Percentiles rank a stretch among this genome's conserved stretches.
phyloP scores from a whole-genome alignment of 2,797 vertebrate genomes.

The Catostomus latipinnis region DNA sequence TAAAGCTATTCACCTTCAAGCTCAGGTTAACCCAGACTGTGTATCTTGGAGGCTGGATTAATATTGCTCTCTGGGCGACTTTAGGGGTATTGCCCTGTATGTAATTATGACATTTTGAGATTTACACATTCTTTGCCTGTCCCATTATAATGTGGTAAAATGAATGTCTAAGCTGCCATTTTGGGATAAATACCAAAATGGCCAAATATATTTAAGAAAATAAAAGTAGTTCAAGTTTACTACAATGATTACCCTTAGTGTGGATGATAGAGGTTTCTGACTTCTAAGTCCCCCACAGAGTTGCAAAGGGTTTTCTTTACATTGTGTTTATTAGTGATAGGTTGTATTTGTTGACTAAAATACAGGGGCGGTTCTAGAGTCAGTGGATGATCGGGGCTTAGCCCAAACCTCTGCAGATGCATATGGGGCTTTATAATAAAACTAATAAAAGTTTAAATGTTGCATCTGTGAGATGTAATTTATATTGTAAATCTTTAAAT shows the following conservation, averaged over 20 bases:
- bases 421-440: too few species aligned
- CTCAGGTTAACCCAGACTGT: constrained; percentile 64
- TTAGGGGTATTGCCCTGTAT: constrained; percentile 35
- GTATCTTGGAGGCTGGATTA: constrained; percentile 68
- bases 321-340: neutral
- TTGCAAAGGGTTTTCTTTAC: neutral
- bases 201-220: too few species aligned
- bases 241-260: constrained; percentile 30
- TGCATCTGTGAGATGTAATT: too few species aligned
- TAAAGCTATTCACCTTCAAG: constrained; percentile 66
- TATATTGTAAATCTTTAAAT: too few species aligned
- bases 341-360: too few species aligned
- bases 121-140: constrained; percentile 24
- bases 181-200: constrained; percentile 1
- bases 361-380: too few species aligned
- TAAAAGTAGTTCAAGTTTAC: constrained; percentile 22
- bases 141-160: constrained; percentile 15
- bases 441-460: too few species aligned
- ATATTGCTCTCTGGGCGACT: constrained; percentile 57
- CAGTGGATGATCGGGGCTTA: too few species aligned
- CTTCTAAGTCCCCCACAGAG: neutral
- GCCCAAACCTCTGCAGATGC: too few species aligned
- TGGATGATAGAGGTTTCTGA: neutral
- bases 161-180: constrained; percentile 11
- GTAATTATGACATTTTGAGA: constrained; percentile 34